Evolutionary conservation across 2,113 vertebrate species (phyloP), one percentile per base, ranked within the genome.

Genomic region (Megaptera novaeangliae): DNA sequence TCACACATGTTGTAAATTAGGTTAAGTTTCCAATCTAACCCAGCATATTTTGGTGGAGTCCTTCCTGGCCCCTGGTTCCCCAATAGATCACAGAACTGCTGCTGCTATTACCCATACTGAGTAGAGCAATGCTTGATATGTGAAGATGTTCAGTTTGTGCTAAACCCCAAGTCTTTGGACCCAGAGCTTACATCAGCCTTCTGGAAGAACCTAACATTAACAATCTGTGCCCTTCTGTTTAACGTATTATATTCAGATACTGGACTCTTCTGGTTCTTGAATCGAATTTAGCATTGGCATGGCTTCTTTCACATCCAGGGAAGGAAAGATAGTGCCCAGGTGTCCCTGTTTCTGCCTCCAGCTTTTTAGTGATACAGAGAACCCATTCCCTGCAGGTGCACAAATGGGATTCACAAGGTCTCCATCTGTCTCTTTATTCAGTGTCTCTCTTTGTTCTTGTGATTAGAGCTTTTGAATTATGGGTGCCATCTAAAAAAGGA

Each of bases 361-460:
- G 95, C 86, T 96, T 57, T 95, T 55, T 27, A 96, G 63, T 90
- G 89, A 90, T 90, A 29, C 52, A 44, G 59, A 96, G 75, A 81
- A 85, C 39, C 64, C 84, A 68, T 92, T 96, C 69, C 88, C 74
- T 0, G 2, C 98, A 97, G 96, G 95, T 96, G 97, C 83, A 61
- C 21, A 36, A 81, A 63, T 72, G 92, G 68, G n/a, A 68, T 75
- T 57, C n/a, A 14, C 68, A 63, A 96, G 72, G 92, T 97, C 87
- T 95, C 83, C 96, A 94, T 97, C 94, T 96, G 90, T 72, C 64
- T 96, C 92, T 97, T 88, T 77, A 88, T 96, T 89, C 63, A 44
- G 8, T 69, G 10, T 34, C 27, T 93, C 29, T 39, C 74, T 94
- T 97, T 98, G 94, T 97, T 95, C 89, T 94, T 87, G 44, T 94